These are phyloP conservation scores for Temnothorax longispinosus DNA, from an alignment of 1,140 invertebrate genomes.

Conservation along the genomic window DNA sequence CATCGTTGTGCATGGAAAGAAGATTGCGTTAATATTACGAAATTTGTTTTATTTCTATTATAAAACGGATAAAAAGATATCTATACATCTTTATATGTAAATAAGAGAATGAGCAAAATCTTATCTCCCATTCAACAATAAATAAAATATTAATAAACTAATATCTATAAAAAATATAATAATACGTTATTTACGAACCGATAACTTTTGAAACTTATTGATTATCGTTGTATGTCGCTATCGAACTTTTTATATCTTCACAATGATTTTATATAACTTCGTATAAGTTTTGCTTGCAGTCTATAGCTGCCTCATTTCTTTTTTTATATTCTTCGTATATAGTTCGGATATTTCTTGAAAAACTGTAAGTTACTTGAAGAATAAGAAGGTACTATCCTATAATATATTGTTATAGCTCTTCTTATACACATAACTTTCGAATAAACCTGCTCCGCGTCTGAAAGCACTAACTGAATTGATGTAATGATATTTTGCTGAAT, in stretches of 20 bases:
- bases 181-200: not conserved
- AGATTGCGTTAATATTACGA: conserved; percentile 13
- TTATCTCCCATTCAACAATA: not conserved
- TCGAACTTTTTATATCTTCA: not conserved
- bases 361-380: not conserved
- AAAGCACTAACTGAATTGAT: not conserved
- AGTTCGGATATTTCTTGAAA: not conserved
- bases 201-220: conserved; percentile 18
- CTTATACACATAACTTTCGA: conserved; percentile 1
- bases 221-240: not conserved
- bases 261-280: conserved; percentile 2
- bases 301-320: not conserved
- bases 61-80: not conserved
- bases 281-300: not conserved
- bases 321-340: not conserved
- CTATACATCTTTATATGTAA: not conserved
- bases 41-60: not conserved
- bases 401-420: conserved; percentile 7
- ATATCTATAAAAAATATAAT: not conserved
- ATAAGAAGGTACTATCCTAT: not conserved
- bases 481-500: not conserved
- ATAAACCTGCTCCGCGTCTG: not conserved
- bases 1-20: not conserved
- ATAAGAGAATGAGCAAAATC: not conserved
- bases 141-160: not conserved